Percentiles rank a stretch among this genome's conserved stretches.
Evolutionary conservation across 1,140 invertebrate species (phyloP).

Genomic region (Calosoma granatense): DNA sequence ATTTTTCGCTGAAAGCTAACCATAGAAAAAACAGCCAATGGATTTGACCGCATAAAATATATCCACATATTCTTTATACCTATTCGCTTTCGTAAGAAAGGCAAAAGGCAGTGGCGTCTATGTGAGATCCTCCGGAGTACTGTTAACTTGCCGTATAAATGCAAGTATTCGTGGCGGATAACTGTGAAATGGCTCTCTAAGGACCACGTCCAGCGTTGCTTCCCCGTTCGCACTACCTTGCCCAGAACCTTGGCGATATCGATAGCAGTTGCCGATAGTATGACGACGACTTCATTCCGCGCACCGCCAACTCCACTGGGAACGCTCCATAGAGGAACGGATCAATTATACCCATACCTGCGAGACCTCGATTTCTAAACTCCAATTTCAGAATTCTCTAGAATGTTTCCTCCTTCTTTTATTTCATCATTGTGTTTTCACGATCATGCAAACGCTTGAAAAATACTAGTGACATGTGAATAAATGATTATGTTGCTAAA

Average conservation of each 20-base stretch:
- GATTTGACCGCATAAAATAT: too few species aligned
- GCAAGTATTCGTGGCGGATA: constrained; percentile 24
- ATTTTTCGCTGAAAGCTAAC: too few species aligned
- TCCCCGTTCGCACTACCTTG: not conserved
- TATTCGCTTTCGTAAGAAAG: not conserved
- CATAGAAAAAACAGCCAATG: too few species aligned
- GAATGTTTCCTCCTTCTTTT: too few species aligned
- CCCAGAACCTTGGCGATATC: not conserved
- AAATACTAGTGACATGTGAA: too few species aligned
- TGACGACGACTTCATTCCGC: not conserved
- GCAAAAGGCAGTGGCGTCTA: not conserved
- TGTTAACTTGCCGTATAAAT: constrained; percentile 25
- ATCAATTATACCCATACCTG: not conserved
- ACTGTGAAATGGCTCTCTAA: constrained; percentile 24
- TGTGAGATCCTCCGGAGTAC: constrained; percentile 20
- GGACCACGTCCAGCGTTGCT: constrained; percentile 15
- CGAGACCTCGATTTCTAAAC: too few species aligned
- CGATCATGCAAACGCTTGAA: too few species aligned
- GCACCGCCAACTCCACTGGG: not conserved
- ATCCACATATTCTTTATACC: not conserved
- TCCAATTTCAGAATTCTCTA: too few species aligned
- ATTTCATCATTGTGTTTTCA: too few species aligned
- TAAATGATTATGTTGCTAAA: too few species aligned
- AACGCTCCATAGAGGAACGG: not conserved
- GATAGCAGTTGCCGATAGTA: not conserved